Evolutionary conservation across 2,888 invertebrate species (phyloP), one percentile per base, ranked within the genome.

Genomic region (Digitonthophagus gazella): DNA sequence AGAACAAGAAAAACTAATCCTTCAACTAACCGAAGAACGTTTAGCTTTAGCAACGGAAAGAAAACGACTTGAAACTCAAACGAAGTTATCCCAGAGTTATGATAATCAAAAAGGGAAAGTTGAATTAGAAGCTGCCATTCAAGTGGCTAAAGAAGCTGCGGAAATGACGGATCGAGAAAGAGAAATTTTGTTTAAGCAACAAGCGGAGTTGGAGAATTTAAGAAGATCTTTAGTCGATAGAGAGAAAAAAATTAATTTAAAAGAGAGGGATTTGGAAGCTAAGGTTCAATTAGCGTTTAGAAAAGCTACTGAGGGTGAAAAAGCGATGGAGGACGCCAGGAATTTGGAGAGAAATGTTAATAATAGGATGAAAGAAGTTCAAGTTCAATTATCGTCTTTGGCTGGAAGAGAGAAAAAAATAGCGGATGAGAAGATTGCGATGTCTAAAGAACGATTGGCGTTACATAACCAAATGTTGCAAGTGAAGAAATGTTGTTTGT

Each of bases 1-100:
- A 14, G 88, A 88, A 77, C 88, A 88, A 78, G 84, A 87, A 14
- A 85, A 85, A 76, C 84, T 86, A 0, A 86, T 87, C 20, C 83
- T 86, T 71, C 87, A 87, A 76, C 83, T 86, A 72, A 84, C 86
- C 0, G 89, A 89, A 81, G 87, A 88, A 8, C 87, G 87, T 76
- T 83, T 86, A 28, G 78, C 84, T 1, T 83, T 83, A 44, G 75
- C 78, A 0, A 77, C 83, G 0, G 82, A 83, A 77, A 80, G 78
- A 75, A 75, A 81, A 4, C 76, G 80, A 55, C 67, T 82, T 8
- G 80, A 83, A 75, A 82, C 82, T 2, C 72, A 80, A 14, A 73
- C 76, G 15, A 82, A 82, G 74, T 69, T 84, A 16, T 74, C 75
- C 19, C 77, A 78, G 72, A 79, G 78, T 70, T 82, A 78, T 71